These are phyloP conservation scores for Sebastolobus altivelis DNA, from an alignment of 2,797 vertebrate genomes.

Conservation along the genomic window DNA sequence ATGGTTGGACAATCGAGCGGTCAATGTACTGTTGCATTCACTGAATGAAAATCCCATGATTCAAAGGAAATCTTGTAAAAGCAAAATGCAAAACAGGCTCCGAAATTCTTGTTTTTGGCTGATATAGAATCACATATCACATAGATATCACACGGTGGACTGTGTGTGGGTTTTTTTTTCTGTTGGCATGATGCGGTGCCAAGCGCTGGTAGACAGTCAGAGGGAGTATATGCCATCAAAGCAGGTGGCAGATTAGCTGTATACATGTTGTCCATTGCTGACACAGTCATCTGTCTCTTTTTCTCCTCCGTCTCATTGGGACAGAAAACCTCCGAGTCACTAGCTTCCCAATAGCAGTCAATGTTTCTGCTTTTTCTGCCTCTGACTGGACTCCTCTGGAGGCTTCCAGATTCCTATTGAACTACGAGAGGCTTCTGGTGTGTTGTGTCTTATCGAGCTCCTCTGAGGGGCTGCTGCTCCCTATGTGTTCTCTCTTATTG, in stretches of 20 bases:
- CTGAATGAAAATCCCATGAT: slow-evolving; percentile 1
- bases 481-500: slow-evolving; percentile 77
- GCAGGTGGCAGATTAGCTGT: slow-evolving; percentile 47
- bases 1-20: neutral
- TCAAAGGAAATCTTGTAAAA: slow-evolving; percentile 13
- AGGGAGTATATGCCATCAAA: slow-evolving; percentile 25
- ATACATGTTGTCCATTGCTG: slow-evolving; percentile 28
- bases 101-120: neutral
- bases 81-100: neutral
- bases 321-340: slow-evolving; percentile 39
- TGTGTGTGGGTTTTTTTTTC: neutral
- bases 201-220: slow-evolving; percentile 2
- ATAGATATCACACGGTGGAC: neutral
- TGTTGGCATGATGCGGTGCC: slow-evolving; percentile 1
- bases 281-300: slow-evolving; percentile 33
- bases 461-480: slow-evolving; percentile 57
- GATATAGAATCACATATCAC: neutral
- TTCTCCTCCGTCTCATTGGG: slow-evolving; percentile 22
- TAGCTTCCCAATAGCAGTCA: slow-evolving; percentile 47
- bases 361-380: slow-evolving; percentile 25
- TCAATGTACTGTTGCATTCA: neutral
- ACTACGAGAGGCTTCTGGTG: slow-evolving; percentile 61
- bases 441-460: slow-evolving; percentile 72
- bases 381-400: slow-evolving; percentile 60
- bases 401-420: slow-evolving; percentile 55